phyloP scores from a whole-genome alignment of 2,888 invertebrate species.

The Drosophila cognata region DNA sequence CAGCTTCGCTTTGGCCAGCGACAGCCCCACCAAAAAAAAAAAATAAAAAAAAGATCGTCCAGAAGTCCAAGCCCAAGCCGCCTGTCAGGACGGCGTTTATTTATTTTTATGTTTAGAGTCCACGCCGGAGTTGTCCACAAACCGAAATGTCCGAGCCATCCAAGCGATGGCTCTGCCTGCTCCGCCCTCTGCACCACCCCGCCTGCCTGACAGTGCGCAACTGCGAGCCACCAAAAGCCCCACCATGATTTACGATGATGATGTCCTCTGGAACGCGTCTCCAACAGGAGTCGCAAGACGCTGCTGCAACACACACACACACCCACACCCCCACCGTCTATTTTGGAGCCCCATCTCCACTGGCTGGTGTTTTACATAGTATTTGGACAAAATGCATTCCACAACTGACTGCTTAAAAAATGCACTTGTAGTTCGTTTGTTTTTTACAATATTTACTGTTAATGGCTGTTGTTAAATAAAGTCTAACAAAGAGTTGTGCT shows the following conservation, averaged over 20 bases:
- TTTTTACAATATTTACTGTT: neutral
- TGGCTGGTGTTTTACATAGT: constrained; percentile 9
- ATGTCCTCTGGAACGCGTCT: constrained; percentile 70
- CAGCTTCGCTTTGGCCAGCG: constrained; percentile 29
- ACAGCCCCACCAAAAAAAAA: neutral
- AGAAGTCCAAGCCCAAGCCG: constrained; percentile 53
- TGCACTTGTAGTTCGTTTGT: neutral
- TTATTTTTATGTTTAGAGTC: constrained; percentile 83
- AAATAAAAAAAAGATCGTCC: neutral
- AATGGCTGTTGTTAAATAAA: neutral
- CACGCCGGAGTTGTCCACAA: constrained; percentile 33
- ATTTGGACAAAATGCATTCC: constrained; percentile 24
- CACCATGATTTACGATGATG: constrained; percentile 81
- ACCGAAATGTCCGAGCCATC: constrained; percentile 43
- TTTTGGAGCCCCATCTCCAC: neutral
- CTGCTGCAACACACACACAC: constrained; percentile 7
- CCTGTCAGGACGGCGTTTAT: constrained; percentile 82
- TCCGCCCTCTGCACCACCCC: neutral
- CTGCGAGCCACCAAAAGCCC: constrained; percentile 62
- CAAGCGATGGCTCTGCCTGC: constrained; percentile 33
- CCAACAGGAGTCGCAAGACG: constrained; percentile 47
- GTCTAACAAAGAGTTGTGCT: neutral
- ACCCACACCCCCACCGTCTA: neutral
- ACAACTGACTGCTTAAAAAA: constrained; percentile 2
- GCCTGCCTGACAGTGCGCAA: constrained; percentile 9